Percentiles rank a stretch among this genome's conserved stretches.
Conservation (phyloP, 2,888 invertebrate species). For the Xanthorhoe spadicearia region DNA sequence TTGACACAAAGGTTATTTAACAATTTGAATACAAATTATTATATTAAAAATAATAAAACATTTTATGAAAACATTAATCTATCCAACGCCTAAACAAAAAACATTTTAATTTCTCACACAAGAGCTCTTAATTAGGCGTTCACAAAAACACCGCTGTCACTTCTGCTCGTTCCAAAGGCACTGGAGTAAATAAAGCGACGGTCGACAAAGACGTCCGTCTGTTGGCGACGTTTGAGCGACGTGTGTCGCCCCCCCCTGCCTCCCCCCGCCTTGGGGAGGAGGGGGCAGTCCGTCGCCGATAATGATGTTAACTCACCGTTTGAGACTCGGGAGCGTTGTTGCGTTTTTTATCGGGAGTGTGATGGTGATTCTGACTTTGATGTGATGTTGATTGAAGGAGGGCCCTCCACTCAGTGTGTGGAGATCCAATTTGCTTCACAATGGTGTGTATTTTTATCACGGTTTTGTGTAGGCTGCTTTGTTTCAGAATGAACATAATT, state of each 20-base stretch:
- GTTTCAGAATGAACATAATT: neutral
- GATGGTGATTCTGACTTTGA: constrained; percentile 45
- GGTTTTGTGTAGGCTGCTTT: constrained; percentile 8
- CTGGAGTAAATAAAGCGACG: constrained; percentile 80
- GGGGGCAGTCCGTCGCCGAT: constrained; percentile 67
- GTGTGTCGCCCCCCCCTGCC: constrained; percentile 70
- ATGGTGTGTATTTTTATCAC: constrained; percentile 27
- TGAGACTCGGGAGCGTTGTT: constrained; percentile 75
- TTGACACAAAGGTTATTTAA: neutral
- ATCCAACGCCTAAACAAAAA: constrained; percentile 40
- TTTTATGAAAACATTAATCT: constrained; percentile 15
- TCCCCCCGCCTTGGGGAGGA: constrained; percentile 43
- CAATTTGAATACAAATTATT: neutral
- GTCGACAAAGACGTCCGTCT: constrained; percentile 84
- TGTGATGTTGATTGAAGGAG: constrained; percentile 48
- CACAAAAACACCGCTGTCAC: constrained; percentile 67
- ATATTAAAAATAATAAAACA: neutral
- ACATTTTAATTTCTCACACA: constrained; percentile 47
- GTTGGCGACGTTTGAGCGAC: constrained; percentile 83
- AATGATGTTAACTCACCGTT: constrained; percentile 83
- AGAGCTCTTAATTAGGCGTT: constrained; percentile 58
- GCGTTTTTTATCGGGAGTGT: constrained; percentile 65
- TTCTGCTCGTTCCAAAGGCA: constrained; percentile 69
- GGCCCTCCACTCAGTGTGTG: constrained; percentile 18
- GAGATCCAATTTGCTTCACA: constrained; percentile 22